Percentiles rank a stretch among this genome's conserved stretches.
Evolutionary conservation across 2,797 vertebrate genomes (phyloP).

Genomic region (Lateolabrax maculatus): DNA sequence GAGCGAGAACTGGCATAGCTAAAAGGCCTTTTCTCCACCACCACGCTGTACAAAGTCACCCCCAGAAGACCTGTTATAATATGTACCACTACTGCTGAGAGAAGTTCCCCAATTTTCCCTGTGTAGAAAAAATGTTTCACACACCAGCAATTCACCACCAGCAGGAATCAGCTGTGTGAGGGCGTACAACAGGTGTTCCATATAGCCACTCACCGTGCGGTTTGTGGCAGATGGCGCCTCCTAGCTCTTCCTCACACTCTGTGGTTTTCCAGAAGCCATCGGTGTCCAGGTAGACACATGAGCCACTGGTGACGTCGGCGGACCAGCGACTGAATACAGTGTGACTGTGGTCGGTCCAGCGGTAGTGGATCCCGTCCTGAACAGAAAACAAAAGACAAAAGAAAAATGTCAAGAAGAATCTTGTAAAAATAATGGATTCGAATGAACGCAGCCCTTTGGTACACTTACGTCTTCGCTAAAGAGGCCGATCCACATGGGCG

Average conservation of each 20-base stretch:
- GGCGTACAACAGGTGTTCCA: background rate
- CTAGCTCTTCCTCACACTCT: slow-evolving; percentile 85
- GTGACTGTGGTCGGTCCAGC: slow-evolving; percentile 92
- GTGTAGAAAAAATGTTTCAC: background rate
- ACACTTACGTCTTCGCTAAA: slow-evolving; percentile 89
- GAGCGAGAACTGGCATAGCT: background rate
- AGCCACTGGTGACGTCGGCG: slow-evolving; percentile 81
- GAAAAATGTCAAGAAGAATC: background rate
- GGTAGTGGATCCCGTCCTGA: slow-evolving; percentile 91
- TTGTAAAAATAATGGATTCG: background rate
- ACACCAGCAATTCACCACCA: background rate
- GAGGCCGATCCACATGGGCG: slow-evolving; percentile 94
- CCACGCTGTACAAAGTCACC: background rate
- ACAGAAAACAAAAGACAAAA: background rate
- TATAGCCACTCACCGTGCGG: slow-evolving; percentile 84
- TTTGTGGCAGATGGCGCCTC: slow-evolving; percentile 91
- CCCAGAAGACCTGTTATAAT: background rate
- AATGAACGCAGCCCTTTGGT: background rate
- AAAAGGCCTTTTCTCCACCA: background rate
- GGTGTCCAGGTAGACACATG: slow-evolving; percentile 91
- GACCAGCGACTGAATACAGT: slow-evolving; percentile 93
- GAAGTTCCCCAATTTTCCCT: background rate
- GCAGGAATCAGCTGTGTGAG: background rate
- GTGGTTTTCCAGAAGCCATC: slow-evolving; percentile 96
- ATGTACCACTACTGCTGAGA: background rate